Evolutionary conservation across 1,140 invertebrate species (phyloP), one percentile per base, ranked within the genome.

Genomic region (Temnothorax nylanderi): DNA sequence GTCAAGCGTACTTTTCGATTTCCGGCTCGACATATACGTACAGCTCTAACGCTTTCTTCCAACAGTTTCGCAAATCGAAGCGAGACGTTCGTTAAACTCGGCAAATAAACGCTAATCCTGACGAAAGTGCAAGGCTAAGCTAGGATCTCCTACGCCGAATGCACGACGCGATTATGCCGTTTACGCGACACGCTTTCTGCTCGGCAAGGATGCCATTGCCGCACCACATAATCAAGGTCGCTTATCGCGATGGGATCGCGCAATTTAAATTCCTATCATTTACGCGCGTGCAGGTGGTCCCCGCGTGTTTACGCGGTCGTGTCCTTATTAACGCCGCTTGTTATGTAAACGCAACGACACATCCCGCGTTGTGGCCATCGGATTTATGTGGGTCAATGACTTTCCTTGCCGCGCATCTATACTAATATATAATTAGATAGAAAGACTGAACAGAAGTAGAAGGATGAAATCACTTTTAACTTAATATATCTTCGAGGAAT

Each of bases 141-240:
- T 85, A 65, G 56, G 60, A 49, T 44, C 65, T 60, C 44, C 21
- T 72, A 44, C n/a, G n/a, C 76, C 71, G 64, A 78, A 87, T 76
- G 54, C 65, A 60, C 75, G 77, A 51, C 67, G 76, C 84, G 44
- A 72, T 87, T 74, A 72, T 44, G 76, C 11, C 65, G n/a, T 67
- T 67, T 67, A 21, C 47, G 54, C 49, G 77, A 75, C 71, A 77
- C 75, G 86, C 75, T 85, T 90, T 89, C 74, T 87, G 71, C 62
- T 34, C 75, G 54, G 67, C 54, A 80, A 89, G 75, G 86, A 89
- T 90, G 86, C 75, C 80, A 87, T 49, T 88, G 75, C 44, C 74
- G 81, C 60, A 62, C 65, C 49, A 41, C 72, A 88, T 80, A 89
- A 90, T 87, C 87, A 90, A 90, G 89, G 89, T 80, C 89, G 80